Percentiles rank a stretch among this genome's conserved stretches.
Conservation (phyloP, 2,888 invertebrate genomes). For the Megaustenia siamemsis region DNA sequence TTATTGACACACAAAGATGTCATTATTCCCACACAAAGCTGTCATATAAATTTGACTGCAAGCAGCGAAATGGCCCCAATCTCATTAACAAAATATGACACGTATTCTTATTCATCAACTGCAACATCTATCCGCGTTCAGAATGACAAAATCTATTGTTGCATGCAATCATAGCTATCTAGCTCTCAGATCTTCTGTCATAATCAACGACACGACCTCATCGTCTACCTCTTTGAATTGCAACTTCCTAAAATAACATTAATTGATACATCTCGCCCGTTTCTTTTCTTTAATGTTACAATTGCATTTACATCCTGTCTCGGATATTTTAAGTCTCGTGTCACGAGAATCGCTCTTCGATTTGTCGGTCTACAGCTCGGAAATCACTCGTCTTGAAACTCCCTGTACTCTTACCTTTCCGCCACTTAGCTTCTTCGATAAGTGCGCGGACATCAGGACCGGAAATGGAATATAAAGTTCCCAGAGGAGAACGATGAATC, state of each 20-base stretch:
- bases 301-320: not conserved
- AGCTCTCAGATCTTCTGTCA: too few relatives aligned
- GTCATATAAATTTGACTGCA: not conserved
- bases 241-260: not conserved
- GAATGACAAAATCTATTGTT: not conserved
- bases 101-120: not conserved
- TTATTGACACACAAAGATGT: too few relatives aligned
- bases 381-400: slow-evolving; percentile 43
- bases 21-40: not conserved
- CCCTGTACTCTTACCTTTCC: slow-evolving; percentile 37
- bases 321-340: not conserved
- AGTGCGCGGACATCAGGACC: slow-evolving; percentile 44
- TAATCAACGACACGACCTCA: not conserved
- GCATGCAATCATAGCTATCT: not conserved
- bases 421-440: slow-evolving; percentile 47
- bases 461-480: slow-evolving; percentile 54
- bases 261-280: not conserved
- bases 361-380: slow-evolving; percentile 15
- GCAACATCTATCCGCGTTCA: not conserved
- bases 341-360: slow-evolving; percentile 43
- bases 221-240: not conserved
- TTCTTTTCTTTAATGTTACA: not conserved
- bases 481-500: slow-evolving; percentile 33
- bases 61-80: not conserved
- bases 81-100: not conserved